Evolutionary conservation across 2,113 vertebrate genomes (phyloP).

Genomic region (Gallinago media): DNA sequence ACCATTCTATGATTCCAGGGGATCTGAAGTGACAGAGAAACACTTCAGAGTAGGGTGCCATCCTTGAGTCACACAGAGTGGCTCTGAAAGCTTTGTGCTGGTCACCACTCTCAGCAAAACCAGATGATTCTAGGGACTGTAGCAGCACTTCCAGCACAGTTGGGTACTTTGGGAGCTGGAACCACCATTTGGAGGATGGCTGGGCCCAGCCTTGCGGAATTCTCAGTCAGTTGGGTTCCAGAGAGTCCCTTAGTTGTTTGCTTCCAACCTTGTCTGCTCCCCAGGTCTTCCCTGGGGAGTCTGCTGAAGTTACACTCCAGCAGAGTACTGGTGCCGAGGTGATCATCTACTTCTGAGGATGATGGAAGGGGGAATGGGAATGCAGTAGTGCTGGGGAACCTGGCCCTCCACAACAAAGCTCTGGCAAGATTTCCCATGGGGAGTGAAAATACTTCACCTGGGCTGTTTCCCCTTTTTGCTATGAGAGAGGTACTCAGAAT

Average conservation of each 20-base stretch:
- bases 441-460: neutral
- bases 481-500: neutral
- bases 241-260: neutral
- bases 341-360: fast-evolving
- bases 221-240: neutral
- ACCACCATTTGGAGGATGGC: neutral
- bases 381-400: neutral
- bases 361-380: neutral
- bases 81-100: neutral
- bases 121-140: neutral
- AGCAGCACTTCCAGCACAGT: neutral
- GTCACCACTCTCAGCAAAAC: neutral
- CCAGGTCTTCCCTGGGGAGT: neutral
- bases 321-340: neutral
- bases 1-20: neutral
- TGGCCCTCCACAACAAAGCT: neutral
- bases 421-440: neutral
- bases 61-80: neutral
- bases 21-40: neutral
- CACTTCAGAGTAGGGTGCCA: neutral
- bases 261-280: neutral
- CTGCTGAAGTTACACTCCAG: neutral
- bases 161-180: neutral
- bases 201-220: neutral
- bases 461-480: neutral